Percentiles rank a stretch among this genome's conserved stretches.
phyloP scores from a whole-genome alignment of 1,140 invertebrate species.

The Idris sp. region DNA sequence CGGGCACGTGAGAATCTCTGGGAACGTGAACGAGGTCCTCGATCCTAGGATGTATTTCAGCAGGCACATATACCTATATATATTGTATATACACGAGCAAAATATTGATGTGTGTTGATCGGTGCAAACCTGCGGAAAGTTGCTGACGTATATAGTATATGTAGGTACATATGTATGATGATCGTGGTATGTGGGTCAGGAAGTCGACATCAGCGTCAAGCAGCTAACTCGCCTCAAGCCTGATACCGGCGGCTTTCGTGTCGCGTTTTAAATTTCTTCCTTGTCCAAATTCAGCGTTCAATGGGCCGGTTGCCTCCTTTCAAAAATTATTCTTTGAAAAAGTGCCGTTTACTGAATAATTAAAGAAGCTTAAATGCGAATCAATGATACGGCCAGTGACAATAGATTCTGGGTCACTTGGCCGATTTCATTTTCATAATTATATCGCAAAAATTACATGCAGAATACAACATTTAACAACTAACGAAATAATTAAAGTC shows the following conservation, averaged over 20 bases:
- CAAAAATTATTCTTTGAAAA: conserved; percentile 55
- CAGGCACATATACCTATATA: conserved; percentile 11
- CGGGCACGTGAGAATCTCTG: conserved; percentile 45
- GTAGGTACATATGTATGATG: conserved; percentile 52
- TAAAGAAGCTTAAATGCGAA: conserved; percentile 42
- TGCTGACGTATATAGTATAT: neutral
- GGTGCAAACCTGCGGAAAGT: conserved; percentile 33
- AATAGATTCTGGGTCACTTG: conserved; percentile 52
- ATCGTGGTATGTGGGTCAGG: conserved; percentile 74
- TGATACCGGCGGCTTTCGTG: conserved; percentile 67
- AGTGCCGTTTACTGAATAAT: conserved; percentile 50
- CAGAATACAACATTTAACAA: too few relatives aligned
- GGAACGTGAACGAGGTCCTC: conserved; percentile 62
- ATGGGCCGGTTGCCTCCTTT: conserved; percentile 57
- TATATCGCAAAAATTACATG: conserved; percentile 24
- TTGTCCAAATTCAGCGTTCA: conserved; percentile 65
- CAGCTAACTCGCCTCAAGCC: conserved; percentile 68
- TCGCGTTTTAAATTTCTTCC: conserved; percentile 67
- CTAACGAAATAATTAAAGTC: too few relatives aligned
- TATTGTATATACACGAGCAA: neutral
- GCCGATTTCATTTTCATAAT: conserved; percentile 29
- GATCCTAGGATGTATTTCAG: conserved; percentile 36
- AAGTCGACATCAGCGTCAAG: conserved; percentile 67
- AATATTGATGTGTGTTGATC: conserved; percentile 10
- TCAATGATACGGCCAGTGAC: conserved; percentile 24